These are phyloP conservation scores for Chondrosia reniformis DNA, from an alignment of 37 sponge, comb jelly and placozoan genomes.

Conservation along the genomic window DNA sequence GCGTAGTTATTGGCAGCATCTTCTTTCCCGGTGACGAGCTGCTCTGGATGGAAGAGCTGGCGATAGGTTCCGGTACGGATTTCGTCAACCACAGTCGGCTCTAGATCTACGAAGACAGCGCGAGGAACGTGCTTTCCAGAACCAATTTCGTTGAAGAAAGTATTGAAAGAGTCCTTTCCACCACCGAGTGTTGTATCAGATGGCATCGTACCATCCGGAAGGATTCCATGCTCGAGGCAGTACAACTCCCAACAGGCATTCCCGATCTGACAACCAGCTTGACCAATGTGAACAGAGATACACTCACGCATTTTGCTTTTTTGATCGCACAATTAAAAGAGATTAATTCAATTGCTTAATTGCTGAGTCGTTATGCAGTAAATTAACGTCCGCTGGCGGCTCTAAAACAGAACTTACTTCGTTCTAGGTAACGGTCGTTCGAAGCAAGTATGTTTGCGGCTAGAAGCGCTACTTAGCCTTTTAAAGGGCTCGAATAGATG, in stretches of 20 bases:
- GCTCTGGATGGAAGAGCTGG: conserved; percentile 82
- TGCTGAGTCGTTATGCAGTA: no score
- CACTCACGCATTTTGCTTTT: conserved; percentile 7
- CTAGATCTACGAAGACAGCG: conserved; percentile 87
- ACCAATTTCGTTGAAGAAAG: conserved; percentile 92
- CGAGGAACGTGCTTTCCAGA: conserved; percentile 93
- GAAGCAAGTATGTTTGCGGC: no score
- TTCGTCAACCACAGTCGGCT: conserved; percentile 81
- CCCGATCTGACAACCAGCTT: conserved; percentile 49
- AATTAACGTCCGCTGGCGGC: no score
- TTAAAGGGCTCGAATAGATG: no score
- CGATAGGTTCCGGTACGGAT: conserved; percentile 78
- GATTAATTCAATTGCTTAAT: no score
- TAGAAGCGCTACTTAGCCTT: no score
- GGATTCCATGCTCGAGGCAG: conserved; percentile 67
- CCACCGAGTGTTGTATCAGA: conserved; percentile 74
- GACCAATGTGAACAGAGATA: conserved; percentile 20
- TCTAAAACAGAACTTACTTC: no score
- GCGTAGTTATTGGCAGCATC: conserved; percentile 89
- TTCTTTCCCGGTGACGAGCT: conserved; percentile 79
- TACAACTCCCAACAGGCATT: conserved; percentile 79
- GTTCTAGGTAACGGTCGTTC: no score
- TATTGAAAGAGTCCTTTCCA: conserved; percentile 92
- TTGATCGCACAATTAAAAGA: no score
- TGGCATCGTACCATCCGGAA: conserved; percentile 72